Base-by-base conservation (phyloP, 2,888 invertebrate genomes). In the Dendrolimus pini region DNA sequence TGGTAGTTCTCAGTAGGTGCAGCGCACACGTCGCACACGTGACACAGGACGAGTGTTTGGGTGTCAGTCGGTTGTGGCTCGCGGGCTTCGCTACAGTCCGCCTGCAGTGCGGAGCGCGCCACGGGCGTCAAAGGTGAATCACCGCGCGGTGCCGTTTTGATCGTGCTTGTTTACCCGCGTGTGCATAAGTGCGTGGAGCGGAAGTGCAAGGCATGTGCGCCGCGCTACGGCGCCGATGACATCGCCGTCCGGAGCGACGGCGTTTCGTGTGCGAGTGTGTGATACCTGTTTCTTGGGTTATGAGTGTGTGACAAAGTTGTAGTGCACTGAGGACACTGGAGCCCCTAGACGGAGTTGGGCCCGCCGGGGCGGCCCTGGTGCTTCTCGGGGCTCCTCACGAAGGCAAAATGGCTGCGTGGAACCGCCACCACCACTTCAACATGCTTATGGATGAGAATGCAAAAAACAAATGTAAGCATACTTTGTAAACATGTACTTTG, bases 341-440 rank as follows among this genome's bases (percentile, higher is more conserved):
- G 92, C 92, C 92, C 89, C 90, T 90, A 92, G 92, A 91, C 91
- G 90, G 90, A 89, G 90, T 90, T 86, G 90, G 90, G 90, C 90
- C 91, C 91, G 91, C 91, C 83, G 90, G 90, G 89, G 91, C 90
- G 90, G 91, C 90, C 90, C 89, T 89, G 76, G 91, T 89, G 87
- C 89, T 89, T 87, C 91, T 90, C 83, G 91, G 91, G 91, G 90
- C 91, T 90, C 90, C 91, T 77, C 89, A 89, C 89, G 88, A 89
- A 89, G 92, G 92, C 91, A 92, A 92, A 88, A 93, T 93, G 93
- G 93, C 93, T 79, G 91, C 91, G 91, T 94, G 94, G 94, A 94
- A 94, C 83, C 94, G 94, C 89, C 94, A 94, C 91, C 94, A 94
- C 87, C 94, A 94, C 86, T 92, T 93, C 86, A 89, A 84, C 82